These are phyloP conservation scores for Columba guinea DNA, from an alignment of 2,797 vertebrate species.

Conservation along the genomic window DNA sequence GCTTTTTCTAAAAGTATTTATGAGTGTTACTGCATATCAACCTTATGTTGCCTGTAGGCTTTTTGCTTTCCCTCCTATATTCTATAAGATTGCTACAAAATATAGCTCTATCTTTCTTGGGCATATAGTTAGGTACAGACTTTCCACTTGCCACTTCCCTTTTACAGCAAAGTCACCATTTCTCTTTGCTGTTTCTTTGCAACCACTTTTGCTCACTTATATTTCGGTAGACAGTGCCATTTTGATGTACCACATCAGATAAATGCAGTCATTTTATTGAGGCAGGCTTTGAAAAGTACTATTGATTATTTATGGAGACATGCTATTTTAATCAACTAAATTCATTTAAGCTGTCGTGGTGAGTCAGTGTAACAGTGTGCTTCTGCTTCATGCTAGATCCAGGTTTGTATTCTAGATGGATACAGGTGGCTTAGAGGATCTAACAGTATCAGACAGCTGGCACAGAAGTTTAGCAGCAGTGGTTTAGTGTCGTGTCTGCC, in stretches of 20 bases:
- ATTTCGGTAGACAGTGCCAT: not conserved
- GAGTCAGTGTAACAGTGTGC: conserved; percentile 43
- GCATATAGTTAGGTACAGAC: not conserved
- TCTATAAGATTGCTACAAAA: not conserved
- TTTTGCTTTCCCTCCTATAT: not conserved
- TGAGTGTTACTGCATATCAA: not conserved
- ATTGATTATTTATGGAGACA: conserved; percentile 71
- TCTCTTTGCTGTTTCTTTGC: not conserved
- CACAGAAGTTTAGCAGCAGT: not conserved
- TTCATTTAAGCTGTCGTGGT: conserved; percentile 43
- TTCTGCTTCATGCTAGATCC: not conserved
- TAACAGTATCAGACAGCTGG: not conserved
- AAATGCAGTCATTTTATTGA: conserved; percentile 49
- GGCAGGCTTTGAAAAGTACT: conserved; percentile 47
- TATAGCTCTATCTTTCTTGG: not conserved
- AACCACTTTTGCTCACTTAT: not conserved
- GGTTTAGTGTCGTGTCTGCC: not conserved
- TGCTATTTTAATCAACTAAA: conserved; percentile 64
- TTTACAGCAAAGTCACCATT: not conserved
- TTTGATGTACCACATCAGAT: conserved; percentile 9
- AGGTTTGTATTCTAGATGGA: not conserved
- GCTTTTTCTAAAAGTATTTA: not conserved
- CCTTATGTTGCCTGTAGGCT: not conserved
- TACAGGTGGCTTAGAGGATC: not conserved
- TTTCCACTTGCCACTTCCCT: not conserved